Percentiles rank a stretch among this genome's conserved stretches.
These are phyloP conservation scores for Calidris pugnax DNA, from an alignment of 2,113 vertebrate species.

Conservation along the genomic window DNA sequence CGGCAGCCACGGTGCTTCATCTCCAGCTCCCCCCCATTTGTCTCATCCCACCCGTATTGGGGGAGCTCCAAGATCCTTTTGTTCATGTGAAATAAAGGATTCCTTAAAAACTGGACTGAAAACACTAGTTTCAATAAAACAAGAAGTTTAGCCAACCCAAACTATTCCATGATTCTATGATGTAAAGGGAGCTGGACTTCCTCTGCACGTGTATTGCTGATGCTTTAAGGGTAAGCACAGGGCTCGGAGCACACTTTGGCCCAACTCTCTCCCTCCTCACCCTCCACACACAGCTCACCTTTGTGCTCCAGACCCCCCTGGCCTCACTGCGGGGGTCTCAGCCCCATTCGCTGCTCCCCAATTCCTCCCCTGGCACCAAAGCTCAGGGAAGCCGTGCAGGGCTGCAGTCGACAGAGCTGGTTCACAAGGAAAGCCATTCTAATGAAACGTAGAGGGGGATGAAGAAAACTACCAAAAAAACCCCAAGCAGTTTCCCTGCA, in stretches of 20 bases:
- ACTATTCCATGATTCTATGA: neutral
- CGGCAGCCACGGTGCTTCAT: neutral
- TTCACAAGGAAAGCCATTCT: neutral
- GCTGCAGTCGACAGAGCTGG: fast-evolving
- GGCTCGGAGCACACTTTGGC: neutral
- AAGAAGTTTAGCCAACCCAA: neutral
- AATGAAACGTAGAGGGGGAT: neutral
- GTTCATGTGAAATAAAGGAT: neutral
- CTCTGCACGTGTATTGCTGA: neutral
- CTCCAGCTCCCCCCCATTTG: neutral
- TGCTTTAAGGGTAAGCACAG: neutral
- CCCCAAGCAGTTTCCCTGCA: neutral
- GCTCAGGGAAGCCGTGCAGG: neutral
- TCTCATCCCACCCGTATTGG: fast-evolving
- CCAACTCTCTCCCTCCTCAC: fast-evolving
- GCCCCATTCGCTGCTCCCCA: neutral
- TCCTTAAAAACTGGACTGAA: neutral
- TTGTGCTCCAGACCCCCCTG: neutral
- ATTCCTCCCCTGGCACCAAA: neutral
- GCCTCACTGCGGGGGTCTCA: neutral
- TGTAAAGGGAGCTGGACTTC: neutral
- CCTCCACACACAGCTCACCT: fast-evolving
- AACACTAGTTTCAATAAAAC: slow-evolving; percentile 51
- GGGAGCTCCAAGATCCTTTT: neutral
- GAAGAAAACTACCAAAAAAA: neutral